phyloP scores from a whole-genome alignment of 1,140 invertebrate genomes.

The Trachymyrmex septentrionalis region DNA sequence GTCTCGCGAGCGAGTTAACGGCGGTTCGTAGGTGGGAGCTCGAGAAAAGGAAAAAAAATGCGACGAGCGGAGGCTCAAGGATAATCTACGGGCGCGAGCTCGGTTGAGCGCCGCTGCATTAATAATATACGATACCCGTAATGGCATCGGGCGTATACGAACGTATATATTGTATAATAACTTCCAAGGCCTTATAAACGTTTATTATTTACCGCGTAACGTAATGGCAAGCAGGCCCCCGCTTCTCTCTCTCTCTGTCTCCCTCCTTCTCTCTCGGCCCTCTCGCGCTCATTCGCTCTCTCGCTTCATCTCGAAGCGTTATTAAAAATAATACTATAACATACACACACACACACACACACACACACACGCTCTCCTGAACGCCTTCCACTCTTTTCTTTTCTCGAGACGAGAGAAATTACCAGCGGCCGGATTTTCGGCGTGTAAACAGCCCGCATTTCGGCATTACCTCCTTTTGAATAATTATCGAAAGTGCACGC shows the following conservation, averaged over 20 bases:
- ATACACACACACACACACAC: neutral
- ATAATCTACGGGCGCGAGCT: constrained; percentile 64
- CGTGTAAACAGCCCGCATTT: constrained; percentile 52
- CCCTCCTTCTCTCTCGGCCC: constrained; percentile 55
- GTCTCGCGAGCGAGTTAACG: constrained; percentile 48
- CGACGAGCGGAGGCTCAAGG: constrained; percentile 59
- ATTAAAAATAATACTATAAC: constrained; percentile 76
- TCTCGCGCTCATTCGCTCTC: neutral
- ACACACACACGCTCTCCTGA: neutral
- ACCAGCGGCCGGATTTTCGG: constrained; percentile 65
- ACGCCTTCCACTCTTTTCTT: constrained; percentile 41
- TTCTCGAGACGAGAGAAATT: constrained; percentile 62
- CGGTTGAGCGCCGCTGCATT: constrained; percentile 86
- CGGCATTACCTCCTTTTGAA: constrained; percentile 40
- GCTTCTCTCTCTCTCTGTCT: constrained; percentile 79
- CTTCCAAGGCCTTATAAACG: constrained; percentile 87
- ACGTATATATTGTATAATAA: constrained; percentile 87
- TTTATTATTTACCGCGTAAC: constrained; percentile 87
- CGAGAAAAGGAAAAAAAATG: constrained; percentile 67
- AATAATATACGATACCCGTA: constrained; percentile 87
- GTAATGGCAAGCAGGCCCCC: constrained; percentile 84
- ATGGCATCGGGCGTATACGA: constrained; percentile 86
- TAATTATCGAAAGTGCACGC: constrained; percentile 39
- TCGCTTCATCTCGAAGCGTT: constrained; percentile 64
- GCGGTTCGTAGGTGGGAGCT: constrained; percentile 64